Conservation (phyloP, 2,888 invertebrate species). For the Melanargia galathea region DNA sequence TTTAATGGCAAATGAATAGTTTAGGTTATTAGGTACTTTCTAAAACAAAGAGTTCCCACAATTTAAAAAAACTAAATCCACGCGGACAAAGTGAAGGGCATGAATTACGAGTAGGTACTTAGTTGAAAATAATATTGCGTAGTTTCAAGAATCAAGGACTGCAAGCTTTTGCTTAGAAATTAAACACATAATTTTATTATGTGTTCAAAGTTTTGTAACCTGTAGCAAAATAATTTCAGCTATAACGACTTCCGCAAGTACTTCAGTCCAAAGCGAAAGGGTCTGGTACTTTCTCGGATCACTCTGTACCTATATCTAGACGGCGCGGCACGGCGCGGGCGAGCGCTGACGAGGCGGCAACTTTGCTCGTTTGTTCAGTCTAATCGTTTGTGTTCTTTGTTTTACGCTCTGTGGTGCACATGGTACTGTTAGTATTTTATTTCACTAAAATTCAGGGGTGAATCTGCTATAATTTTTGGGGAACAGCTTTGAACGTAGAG, state of each 20-base stretch:
- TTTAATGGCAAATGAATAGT: no score
- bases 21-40: no score
- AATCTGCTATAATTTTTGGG: not conserved
- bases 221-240: not conserved
- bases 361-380: slow-evolving; percentile 46
- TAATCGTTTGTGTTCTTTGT: slow-evolving; percentile 47
- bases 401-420: slow-evolving; percentile 37
- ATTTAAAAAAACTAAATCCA: no score
- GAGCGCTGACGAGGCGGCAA: slow-evolving; percentile 44
- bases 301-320: slow-evolving; percentile 40
- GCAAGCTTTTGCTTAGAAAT: no score
- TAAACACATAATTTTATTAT: no score
- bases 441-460: slow-evolving; percentile 22
- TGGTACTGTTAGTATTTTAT: slow-evolving; percentile 25
- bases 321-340: no score
- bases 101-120: no score
- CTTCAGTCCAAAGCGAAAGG: not conserved
- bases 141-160: no score
- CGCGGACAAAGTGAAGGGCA: no score
- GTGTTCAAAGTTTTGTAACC: not conserved
- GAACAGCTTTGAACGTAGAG: not conserved
- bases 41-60: no score
- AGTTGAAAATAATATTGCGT: no score
- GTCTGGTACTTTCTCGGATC: slow-evolving; percentile 31
- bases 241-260: slow-evolving; percentile 14